Conservation (phyloP, 2,888 invertebrate genomes). For the Hypolimnas misippus region DNA sequence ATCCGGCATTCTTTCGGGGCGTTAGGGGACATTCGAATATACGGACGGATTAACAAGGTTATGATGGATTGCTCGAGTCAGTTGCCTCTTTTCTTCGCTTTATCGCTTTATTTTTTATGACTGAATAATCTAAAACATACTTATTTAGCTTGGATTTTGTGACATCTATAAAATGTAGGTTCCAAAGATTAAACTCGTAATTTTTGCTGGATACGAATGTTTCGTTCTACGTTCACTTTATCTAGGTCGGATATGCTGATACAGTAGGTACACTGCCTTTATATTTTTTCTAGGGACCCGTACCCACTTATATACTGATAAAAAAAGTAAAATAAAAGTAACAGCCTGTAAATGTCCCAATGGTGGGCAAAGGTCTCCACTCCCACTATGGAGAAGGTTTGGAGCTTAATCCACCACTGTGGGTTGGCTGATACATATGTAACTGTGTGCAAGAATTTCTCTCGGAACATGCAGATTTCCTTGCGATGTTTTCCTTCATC, state of each 20-base stretch:
- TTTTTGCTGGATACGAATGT: not conserved
- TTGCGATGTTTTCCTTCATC: too few relatives aligned
- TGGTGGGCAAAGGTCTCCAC: too few relatives aligned
- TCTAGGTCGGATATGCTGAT: not conserved
- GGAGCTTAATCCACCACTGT: too few relatives aligned
- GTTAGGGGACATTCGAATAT: conserved; percentile 19
- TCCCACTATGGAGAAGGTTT: too few relatives aligned
- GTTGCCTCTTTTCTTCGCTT: conserved; percentile 22
- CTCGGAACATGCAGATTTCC: too few relatives aligned
- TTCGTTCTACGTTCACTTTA: not conserved
- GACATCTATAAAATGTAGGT: conserved; percentile 21
- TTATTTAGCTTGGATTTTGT: conserved; percentile 23
- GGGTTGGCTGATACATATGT: too few relatives aligned
- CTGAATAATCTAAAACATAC: conserved; percentile 12
- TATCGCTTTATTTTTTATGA: conserved; percentile 29
- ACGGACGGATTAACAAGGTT: conserved; percentile 22
- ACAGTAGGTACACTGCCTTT: not conserved
- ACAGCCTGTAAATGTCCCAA: too few relatives aligned
- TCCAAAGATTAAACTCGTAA: not conserved
- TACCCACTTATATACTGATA: too few relatives aligned
- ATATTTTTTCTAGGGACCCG: not conserved
- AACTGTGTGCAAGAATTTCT: too few relatives aligned
- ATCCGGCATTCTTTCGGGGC: conserved; percentile 8
- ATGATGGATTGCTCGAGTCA: conserved; percentile 24
- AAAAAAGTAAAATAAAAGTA: too few relatives aligned